Evolutionary conservation across 2,888 invertebrate species (phyloP), one percentile per base, ranked within the genome.

Genomic region (Nemoura dubitans): DNA sequence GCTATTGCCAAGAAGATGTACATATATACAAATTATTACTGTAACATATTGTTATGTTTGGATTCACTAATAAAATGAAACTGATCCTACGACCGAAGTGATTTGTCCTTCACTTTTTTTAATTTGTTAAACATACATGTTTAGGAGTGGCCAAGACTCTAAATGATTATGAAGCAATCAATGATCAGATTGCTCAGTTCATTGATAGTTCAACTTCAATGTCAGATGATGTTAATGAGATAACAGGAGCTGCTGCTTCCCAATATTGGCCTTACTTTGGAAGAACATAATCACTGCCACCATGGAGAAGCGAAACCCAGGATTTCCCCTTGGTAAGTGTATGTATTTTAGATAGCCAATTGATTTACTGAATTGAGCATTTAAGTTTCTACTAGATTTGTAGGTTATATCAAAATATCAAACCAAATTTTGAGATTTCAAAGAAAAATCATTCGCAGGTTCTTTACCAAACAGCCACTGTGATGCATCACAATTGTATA

Each of bases 281-380:
- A 16, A 16, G 10, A 59, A 59, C 3, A 7, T 10, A 16, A 16
- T 3, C 10, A 59, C 59, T 2, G 14, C 14, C 2, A 21, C 21
- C 10, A 81, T 81, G 81, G 81, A 81, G 81, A 27, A 81, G 28
- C 26, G 81, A 81, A 81, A 81, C n/a, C 81, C 81, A 29, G 81
- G 81, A 6, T 30, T 28, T 81, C 29, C 81, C 14, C 28, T 81
- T 27, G 81, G 81, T 81, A 81, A 81, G 30, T 21, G 1, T 1
- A 59, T 16, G 21, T 7, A 7, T 59, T 21, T 1, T 21, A 81
- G 81, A 81, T 3, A 81, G 27, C 6, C 28, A 30, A 43, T 84
- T 84, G 6, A 27, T 84, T 42, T 43, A 36, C 36, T 25, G n/a
- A 43, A 27, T 3, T 21, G 29, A 26, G 2, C 5, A 3, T 76